A percentile compares a stretch with the other conserved stretches of the same genome.
phyloP scores from a whole-genome alignment of 2,888 invertebrate genomes.

The Drosophila leonis region DNA sequence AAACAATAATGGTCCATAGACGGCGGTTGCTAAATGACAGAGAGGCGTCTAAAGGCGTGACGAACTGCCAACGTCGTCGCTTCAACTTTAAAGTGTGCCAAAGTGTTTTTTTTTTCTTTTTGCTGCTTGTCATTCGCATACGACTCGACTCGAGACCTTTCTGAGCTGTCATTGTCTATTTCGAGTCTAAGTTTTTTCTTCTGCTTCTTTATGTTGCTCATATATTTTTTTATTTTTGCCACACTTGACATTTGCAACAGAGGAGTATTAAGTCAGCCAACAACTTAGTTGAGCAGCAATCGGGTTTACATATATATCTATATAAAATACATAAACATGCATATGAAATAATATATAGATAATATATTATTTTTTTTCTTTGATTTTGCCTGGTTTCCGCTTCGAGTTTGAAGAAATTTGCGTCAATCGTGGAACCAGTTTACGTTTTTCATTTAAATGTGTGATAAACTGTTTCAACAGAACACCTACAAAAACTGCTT shows the following conservation, averaged over 20 bases:
- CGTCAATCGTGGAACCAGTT: conserved; percentile 67
- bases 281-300: conserved; percentile 3
- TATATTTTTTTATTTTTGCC: not conserved
- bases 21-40: conserved; percentile 53
- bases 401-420: conserved; percentile 1
- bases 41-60: conserved; percentile 73
- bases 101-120: conserved; percentile 19
- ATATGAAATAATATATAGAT: not conserved
- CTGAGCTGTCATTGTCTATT: conserved; percentile 70
- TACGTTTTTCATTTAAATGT: conserved; percentile 51
- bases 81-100: conserved; percentile 69
- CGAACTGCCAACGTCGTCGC: conserved; percentile 68
- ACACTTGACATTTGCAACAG: conserved; percentile 4
- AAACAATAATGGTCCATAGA: conserved; percentile 69
- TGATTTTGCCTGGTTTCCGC: conserved; percentile 1
- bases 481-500: conserved; percentile 47
- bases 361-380: too few species aligned
- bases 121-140: conserved; percentile 47
- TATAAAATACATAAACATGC: not conserved
- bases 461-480: conserved; percentile 51
- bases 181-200: conserved; percentile 44
- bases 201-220: conserved; percentile 2
- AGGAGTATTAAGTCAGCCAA: conserved; percentile 3
- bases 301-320: conserved; percentile 3
- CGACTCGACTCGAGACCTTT: conserved; percentile 62